These are phyloP conservation scores for Falcunculus frontatus DNA, from an alignment of 2,113 vertebrate genomes.

Conservation along the genomic window DNA sequence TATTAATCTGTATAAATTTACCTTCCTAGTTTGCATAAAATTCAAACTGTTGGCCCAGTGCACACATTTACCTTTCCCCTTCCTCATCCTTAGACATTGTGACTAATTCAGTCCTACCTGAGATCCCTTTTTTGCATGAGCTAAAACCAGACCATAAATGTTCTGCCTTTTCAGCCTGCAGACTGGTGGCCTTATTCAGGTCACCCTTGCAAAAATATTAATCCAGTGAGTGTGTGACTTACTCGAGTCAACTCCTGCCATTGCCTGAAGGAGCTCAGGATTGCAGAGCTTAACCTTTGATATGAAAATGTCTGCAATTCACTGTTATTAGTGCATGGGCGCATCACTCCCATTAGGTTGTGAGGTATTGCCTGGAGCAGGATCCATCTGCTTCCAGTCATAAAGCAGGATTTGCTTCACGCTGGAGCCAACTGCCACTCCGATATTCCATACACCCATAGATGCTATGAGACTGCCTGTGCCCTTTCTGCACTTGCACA, in stretches of 20 bases:
- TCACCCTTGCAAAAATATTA: conserved; percentile 51
- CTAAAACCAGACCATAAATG: background rate
- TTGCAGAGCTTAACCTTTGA: conserved; percentile 58
- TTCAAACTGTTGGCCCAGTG: background rate
- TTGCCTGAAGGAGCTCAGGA: conserved; percentile 46
- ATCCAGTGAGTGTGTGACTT: conserved; percentile 24
- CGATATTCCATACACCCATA: background rate
- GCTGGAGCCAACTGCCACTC: conserved; percentile 18
- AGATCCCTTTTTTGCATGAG: background rate
- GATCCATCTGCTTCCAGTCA: conserved; percentile 38
- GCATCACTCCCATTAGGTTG: background rate
- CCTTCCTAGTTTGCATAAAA: background rate
- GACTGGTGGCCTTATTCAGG: background rate
- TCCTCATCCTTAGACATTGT: background rate
- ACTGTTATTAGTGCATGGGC: conserved; percentile 29
- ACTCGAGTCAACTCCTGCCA: background rate
- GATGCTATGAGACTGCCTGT: background rate
- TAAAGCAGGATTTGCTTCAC: conserved; percentile 29
- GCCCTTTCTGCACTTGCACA: background rate
- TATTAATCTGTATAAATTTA: background rate
- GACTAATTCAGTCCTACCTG: background rate
- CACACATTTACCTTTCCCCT: background rate
- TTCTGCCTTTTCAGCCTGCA: background rate
- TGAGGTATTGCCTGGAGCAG: background rate
- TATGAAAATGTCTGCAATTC: conserved; percentile 52